Evolutionary conservation across 2,113 vertebrate species (phyloP), one percentile per base, ranked within the genome.

Genomic region (Epinephelus fuscoguttatus): DNA sequence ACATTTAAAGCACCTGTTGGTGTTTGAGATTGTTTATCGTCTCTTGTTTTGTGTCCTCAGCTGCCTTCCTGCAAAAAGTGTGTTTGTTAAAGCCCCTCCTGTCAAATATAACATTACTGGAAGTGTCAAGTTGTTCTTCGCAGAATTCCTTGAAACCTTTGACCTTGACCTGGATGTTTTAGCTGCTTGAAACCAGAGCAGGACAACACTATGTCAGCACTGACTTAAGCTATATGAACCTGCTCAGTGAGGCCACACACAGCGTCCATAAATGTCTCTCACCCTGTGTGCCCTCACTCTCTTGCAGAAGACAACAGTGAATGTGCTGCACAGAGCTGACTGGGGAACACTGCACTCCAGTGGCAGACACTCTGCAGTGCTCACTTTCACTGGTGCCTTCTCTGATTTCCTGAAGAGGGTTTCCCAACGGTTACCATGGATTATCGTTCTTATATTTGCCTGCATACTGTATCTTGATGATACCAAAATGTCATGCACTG

Each of bases 341-440:
- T 37, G 23, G 30, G 45, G 30, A 61, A 74, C 83, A 80, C 74
- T 89, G 84, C 84, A 21, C 83, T 79, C 79, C 47, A 83, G 84
- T 82, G 80, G 86, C 12, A 53, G 63, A 52, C 21, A 3, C 56
- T 11, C 50, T 70, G 59, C 23, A 86, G 25, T 76, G 69, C 47
- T 15, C 18, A 25, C 15, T 13, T 37, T 50, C 52, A 13, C 27
- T 37, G 19, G 52, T 6, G 21, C 8, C 6, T 23, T 12, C 49
- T 17, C 49, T 62, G 42, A 1, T 27, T n/a, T 42, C 50, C 40
- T 61, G 27, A 23, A 2, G 59, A 25, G 56, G 9, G 10, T 25
- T 37, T 63, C 9, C 14, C 23, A 4, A 45, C 45, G 5, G 12
- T 40, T 14, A 3, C 27, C 4, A 33, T 23, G 14, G 47, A 30